Base-by-base conservation (phyloP, 2,113 vertebrate species). In the Pygoscelis antarcticus region DNA sequence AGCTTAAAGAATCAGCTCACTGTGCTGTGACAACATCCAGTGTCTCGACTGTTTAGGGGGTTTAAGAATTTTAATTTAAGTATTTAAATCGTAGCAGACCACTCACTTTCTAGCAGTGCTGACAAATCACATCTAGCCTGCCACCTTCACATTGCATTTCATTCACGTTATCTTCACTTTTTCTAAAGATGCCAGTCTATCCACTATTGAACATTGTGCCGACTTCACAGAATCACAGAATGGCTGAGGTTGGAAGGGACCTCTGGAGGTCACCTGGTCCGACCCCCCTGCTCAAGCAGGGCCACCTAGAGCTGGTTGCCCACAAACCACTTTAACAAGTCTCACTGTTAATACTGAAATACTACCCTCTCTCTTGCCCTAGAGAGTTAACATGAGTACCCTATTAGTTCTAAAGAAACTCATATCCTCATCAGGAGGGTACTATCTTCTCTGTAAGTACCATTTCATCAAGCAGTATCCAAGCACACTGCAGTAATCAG, bases 121-220 rank as follows among this genome's bases (percentile, higher is more conserved):
- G 23, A 81, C 27, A 82, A 49, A 1, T 4, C 46, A 58, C 0
- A 0, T 29, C 72, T 30, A 51, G 70, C 57, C 55, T 57, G 40
- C 7, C 38, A 76, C 52, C 26, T 70, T 44, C 74, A 62, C 3
- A 1, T 4, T 68, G 58, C 13, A 7, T 49, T 62, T 79, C 46
- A 46, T 18, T 75, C 60, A 38, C 6, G 1, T 29, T 29, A 61
- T 17, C 61, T 20, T 57, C 46, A 20, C 32, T 32, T 65, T 40
- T 78, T 23, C 27, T 14, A 27, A 46, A 66, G 57, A 34, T 4
- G 21, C 3, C 1, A 0, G 20, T 60, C 79, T 65, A 77, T 36
- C n/a, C 69, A n/a, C 38, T 40, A 40, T 13, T 49, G 54, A 69
- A 69, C 58, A 27, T 0, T 17, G 42, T 26, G n/a, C 34, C 0